Percentiles rank a stretch among this genome's conserved stretches.
Conservation (phyloP, 2,888 invertebrate species). For the Dryocosmus kuriphilus region DNA sequence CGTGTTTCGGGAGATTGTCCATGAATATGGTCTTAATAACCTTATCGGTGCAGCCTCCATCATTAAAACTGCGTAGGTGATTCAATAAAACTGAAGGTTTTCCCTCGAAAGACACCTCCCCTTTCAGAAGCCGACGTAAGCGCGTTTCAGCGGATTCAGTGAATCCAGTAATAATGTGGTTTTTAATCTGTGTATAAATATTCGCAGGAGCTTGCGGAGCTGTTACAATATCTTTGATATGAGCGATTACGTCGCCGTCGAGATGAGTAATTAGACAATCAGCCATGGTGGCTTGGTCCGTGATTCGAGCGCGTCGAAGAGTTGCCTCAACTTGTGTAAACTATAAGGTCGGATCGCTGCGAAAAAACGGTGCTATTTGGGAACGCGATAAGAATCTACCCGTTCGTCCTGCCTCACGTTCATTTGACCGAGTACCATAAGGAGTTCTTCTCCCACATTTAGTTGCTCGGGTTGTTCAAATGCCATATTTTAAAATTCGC, state of each 20-base stretch:
- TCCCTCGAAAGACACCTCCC: too few species aligned
- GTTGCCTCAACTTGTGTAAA: not conserved
- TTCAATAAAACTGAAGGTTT: too few species aligned
- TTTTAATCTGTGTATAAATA: not conserved
- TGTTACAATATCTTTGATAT: not conserved
- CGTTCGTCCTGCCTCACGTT: not conserved
- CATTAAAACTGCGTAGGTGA: too few species aligned
- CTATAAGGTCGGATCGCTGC: conserved; percentile 4
- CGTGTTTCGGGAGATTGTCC: too few species aligned
- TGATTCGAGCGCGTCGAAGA: not conserved
- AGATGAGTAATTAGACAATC: not conserved
- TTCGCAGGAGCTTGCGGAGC: not conserved
- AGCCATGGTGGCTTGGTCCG: not conserved
- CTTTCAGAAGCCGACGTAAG: too few species aligned
- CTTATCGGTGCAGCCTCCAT: too few species aligned
- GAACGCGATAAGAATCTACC: not conserved
- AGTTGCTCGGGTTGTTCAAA: too few species aligned
- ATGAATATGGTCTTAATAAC: too few species aligned
- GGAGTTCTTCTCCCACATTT: not conserved
- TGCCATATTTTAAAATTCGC: not conserved
- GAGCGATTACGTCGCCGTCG: not conserved
- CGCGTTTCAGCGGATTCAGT: too few species aligned
- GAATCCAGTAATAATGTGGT: not conserved
- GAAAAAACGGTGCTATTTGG: not conserved
- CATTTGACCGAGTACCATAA: not conserved